Percentiles rank a stretch among this genome's conserved stretches.
Conservation (phyloP, 2,888 invertebrate genomes). For the Heteromyza rotundicornis region DNA sequence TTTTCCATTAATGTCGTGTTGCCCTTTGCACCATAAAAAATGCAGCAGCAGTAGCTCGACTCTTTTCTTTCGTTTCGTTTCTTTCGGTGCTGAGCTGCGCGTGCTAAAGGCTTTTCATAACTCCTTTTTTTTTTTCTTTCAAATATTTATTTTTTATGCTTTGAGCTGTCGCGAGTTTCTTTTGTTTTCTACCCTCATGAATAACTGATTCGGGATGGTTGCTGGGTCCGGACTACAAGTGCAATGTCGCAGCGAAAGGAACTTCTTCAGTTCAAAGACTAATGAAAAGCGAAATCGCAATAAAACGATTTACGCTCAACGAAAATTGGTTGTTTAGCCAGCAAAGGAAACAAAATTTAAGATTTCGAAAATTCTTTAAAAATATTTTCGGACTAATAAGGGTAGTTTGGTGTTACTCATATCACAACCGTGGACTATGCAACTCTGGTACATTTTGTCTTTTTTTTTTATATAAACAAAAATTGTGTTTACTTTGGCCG, state of each 20-base stretch:
- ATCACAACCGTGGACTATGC: too few species aligned
- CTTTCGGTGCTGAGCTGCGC: background rate
- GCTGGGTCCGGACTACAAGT: background rate
- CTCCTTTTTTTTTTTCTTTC: slow-evolving; percentile 1
- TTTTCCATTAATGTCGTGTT: slow-evolving; percentile 29
- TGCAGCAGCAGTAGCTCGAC: slow-evolving; percentile 1
- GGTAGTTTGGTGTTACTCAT: too few species aligned
- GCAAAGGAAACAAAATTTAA: too few species aligned
- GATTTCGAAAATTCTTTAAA: too few species aligned
- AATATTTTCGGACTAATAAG: too few species aligned
- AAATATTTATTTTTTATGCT: slow-evolving; percentile 12
- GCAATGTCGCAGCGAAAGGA: background rate
- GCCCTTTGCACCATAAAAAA: slow-evolving; percentile 11
- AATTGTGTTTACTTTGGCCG: too few species aligned
- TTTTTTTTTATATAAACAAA: too few species aligned
- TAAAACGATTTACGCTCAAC: too few species aligned
- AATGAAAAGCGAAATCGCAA: background rate
- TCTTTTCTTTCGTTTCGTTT: background rate
- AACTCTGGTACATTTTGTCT: too few species aligned
- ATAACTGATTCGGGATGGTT: slow-evolving; percentile 46
- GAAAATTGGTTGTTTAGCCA: too few species aligned
- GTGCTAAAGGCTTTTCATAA: slow-evolving; percentile 1
- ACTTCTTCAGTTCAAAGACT: background rate
- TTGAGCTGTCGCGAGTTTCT: slow-evolving; percentile 30
- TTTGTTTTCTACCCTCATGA: slow-evolving; percentile 52